These are phyloP conservation scores for Alosa sapidissima DNA, from an alignment of 2,797 vertebrate genomes.

Conservation along the genomic window DNA sequence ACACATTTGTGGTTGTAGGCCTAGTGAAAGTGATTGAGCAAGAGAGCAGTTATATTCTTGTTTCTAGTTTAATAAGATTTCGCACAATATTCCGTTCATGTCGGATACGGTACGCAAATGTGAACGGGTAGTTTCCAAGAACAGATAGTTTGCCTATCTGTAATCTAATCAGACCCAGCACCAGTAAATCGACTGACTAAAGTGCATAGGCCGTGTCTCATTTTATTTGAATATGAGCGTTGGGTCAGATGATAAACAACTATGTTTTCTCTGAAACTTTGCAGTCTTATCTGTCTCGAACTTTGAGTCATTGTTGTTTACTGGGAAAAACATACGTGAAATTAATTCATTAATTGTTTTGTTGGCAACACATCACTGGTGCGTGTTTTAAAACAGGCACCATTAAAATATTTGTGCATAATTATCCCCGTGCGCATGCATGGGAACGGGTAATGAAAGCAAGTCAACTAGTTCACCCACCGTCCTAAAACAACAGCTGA, in stretches of 20 bases:
- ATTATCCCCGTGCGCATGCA: background rate
- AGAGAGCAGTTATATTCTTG: slow-evolving; percentile 6
- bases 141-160: slow-evolving; percentile 42
- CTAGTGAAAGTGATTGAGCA: slow-evolving; percentile 20
- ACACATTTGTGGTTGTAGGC: background rate
- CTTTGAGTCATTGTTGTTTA: slow-evolving; percentile 53
- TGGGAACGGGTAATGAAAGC: background rate
- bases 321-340: background rate
- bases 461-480: slow-evolving; percentile 7
- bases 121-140: slow-evolving; percentile 47
- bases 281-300: slow-evolving; percentile 45
- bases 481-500: background rate
- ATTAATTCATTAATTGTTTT: background rate
- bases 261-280: slow-evolving; percentile 35
- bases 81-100: slow-evolving; percentile 23
- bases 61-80: slow-evolving; percentile 22
- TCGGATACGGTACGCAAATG: slow-evolving; percentile 27
- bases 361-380: background rate
- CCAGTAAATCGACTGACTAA: slow-evolving; percentile 33
- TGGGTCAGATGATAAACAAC: slow-evolving; percentile 40
- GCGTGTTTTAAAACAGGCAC: background rate
- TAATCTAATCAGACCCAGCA: slow-evolving; percentile 46
- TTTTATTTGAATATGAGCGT: slow-evolving; percentile 46
- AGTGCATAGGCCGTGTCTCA: slow-evolving; percentile 32
- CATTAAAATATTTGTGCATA: slow-evolving; percentile 19